Evolutionary conservation across 2,797 vertebrate species (phyloP).

Genomic region (Tangara arthus): DNA sequence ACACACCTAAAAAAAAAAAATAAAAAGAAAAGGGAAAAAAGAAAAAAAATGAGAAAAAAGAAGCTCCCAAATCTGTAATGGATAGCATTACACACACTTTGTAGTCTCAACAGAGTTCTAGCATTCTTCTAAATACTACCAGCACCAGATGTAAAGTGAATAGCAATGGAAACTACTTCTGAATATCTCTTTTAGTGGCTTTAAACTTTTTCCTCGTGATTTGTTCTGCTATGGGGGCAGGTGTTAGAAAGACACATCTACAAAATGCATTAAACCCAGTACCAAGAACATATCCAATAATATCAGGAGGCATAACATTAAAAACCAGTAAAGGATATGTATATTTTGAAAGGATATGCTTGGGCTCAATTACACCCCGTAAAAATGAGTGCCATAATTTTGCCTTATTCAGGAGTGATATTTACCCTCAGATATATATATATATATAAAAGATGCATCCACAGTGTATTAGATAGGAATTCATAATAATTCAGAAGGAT

Average conservation of each 20-base stretch:
- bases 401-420: background rate
- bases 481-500: background rate
- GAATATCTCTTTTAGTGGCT: background rate
- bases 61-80: background rate
- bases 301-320: background rate
- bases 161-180: background rate
- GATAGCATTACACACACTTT: background rate
- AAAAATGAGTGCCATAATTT: background rate
- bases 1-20: background rate
- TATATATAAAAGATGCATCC: background rate
- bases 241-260: background rate
- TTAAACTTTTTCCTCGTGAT: background rate
- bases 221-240: background rate
- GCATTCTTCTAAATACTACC: background rate
- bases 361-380: rapidly evolving
- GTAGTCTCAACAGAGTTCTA: background rate
- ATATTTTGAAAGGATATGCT: background rate
- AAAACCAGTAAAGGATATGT: background rate
- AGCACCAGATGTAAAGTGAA: background rate
- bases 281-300: background rate
- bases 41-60: background rate
- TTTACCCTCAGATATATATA: background rate
- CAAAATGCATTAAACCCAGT: background rate
- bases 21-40: background rate
- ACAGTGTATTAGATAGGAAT: background rate